A percentile compares a stretch with the other conserved stretches of the same genome.
These are phyloP conservation scores for Diglossa cyanea DNA, from an alignment of 2,797 vertebrate genomes.

Conservation along the genomic window DNA sequence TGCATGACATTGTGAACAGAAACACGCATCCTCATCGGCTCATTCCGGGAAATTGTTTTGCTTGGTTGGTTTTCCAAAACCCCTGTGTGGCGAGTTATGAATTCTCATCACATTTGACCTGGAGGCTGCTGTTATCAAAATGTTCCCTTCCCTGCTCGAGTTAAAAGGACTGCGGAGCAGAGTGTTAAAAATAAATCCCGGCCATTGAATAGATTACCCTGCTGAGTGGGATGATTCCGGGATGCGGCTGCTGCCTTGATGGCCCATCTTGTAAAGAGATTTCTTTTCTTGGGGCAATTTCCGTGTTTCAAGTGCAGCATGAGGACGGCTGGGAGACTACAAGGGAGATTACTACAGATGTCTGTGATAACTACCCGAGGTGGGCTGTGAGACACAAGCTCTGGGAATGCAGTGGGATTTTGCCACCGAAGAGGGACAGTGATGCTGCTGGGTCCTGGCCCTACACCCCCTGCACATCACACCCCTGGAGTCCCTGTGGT, in stretches of 20 bases:
- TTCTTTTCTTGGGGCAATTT: slow-evolving; percentile 3
- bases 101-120: slow-evolving; percentile 53
- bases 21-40: neutral
- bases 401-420: fast-evolving
- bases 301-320: neutral
- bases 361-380: neutral
- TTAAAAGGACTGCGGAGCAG: slow-evolving; percentile 26
- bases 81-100: neutral
- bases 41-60: slow-evolving; percentile 38
- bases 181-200: slow-evolving; percentile 26
- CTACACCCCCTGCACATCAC: fast-evolving
- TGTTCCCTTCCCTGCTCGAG: slow-evolving; percentile 31
- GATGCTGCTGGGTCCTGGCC: neutral
- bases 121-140: slow-evolving; percentile 53
- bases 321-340: neutral
- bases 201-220: slow-evolving; percentile 26
- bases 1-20: neutral
- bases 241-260: neutral
- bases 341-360: neutral
- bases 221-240: neutral
- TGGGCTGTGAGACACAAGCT: fast-evolving
- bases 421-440: fast-evolving
- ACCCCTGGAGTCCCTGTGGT: neutral
- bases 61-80: slow-evolving; percentile 26
- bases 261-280: slow-evolving; percentile 1